A percentile compares a stretch with the other conserved stretches of the same genome.
Conservation (phyloP, 2,888 invertebrate species). For the Altica lythri region DNA sequence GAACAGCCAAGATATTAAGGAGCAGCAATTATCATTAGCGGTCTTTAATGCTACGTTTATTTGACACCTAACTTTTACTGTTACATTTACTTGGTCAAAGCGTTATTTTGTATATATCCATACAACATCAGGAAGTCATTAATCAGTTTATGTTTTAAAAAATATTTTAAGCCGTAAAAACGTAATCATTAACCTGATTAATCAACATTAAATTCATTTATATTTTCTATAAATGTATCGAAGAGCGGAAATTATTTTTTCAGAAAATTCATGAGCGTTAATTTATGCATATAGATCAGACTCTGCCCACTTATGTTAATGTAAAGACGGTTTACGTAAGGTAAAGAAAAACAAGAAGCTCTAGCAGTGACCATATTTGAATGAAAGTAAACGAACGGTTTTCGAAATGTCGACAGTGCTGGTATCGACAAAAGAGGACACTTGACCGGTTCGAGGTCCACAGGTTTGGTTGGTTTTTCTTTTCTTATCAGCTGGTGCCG, state of each 20-base stretch:
- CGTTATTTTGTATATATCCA: no score
- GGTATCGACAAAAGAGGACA: slow-evolving; percentile 29
- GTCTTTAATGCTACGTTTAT: no score
- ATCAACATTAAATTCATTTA: background rate
- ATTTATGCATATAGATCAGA: slow-evolving; percentile 28
- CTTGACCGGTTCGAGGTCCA: slow-evolving; percentile 26
- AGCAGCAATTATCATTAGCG: no score
- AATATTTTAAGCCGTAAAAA: no score
- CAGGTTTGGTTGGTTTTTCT: slow-evolving; percentile 31
- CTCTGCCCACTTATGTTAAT: slow-evolving; percentile 24
- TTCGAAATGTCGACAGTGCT: slow-evolving; percentile 31
- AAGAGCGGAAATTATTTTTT: slow-evolving; percentile 2
- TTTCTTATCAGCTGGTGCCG: slow-evolving; percentile 31
- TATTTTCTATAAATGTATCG: background rate
- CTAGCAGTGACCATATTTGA: slow-evolving; percentile 30
- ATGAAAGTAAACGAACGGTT: slow-evolving; percentile 32
- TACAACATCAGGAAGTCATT: no score
- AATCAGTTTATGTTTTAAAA: no score
- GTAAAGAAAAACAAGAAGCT: slow-evolving; percentile 13
- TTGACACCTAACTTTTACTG: no score
- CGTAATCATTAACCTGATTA: background rate
- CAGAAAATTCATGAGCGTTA: slow-evolving; percentile 11
- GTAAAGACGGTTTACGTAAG: slow-evolving; percentile 24
- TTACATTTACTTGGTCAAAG: no score
- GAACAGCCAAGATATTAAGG: no score